Evolutionary conservation across 1,140 invertebrate species (phyloP), one percentile per base, ranked within the genome.

Genomic region (Saccostrea glomerata): DNA sequence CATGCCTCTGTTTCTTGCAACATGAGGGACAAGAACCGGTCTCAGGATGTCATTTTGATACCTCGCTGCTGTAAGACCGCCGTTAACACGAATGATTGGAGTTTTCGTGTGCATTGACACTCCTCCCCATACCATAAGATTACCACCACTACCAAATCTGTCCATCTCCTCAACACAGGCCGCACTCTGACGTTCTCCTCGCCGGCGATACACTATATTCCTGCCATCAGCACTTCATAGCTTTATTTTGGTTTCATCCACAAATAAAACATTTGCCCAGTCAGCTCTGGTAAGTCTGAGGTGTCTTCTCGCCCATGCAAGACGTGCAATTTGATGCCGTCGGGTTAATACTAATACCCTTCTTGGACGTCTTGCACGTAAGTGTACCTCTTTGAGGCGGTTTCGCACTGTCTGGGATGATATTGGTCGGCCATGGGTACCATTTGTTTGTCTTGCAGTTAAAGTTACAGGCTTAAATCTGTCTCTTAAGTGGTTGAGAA

Each of bases 211-310:
- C n/a, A 87, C 55, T 3, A n/a, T 47, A 6, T 23, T 84, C 12
- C 88, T 66, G 13, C 85, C 88, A 60, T 89, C 85, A n/a, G 77
- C 47, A 36, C 25, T 40, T n/a, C 60, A 20, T 15, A 87, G 60
- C 0, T 87, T 87, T 0, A 89, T 17, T 63, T 60, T 36, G 15
- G 84, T 30, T 47, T 89, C 86, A 40, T 89, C 83, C 13, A 66
- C 30, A 87, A 87, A 87, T 55, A 89, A 60, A 56, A 89, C 88
- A 87, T 89, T 89, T 56, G 82, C 36, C 86, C 47, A 89, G 77
- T 89, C 89, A n/a, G 89, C 83, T 36, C 55, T 87, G 55, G 83
- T 85, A 54, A 83, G 77, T 66, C 66, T 84, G 17, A n/a, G n/a
- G n/a, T n/a, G n/a, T n/a, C n/a, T n/a, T n/a, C n/a, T n/a, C n/a